Evolutionary conservation across 2,888 invertebrate species (phyloP).

Genomic region (Phrixothrix hirtus): DNA sequence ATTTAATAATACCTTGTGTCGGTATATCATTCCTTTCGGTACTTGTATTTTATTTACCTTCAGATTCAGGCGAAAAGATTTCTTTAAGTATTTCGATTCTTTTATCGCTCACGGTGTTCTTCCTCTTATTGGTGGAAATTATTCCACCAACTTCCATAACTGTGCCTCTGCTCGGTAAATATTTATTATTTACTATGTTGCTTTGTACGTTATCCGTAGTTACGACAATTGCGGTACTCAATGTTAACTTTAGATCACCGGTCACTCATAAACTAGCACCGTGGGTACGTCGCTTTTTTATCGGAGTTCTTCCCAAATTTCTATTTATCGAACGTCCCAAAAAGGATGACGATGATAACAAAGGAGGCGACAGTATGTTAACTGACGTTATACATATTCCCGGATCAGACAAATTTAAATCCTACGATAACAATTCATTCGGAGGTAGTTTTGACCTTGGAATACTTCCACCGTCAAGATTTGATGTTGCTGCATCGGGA

Average conservation of each 20-base stretch:
- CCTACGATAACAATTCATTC: constrained; percentile 65
- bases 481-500: constrained; percentile 69
- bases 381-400: constrained; percentile 75
- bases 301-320: constrained; percentile 82
- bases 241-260: constrained; percentile 90
- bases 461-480: constrained; percentile 57
- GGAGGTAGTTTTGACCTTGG: constrained; percentile 58
- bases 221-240: constrained; percentile 90
- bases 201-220: constrained; percentile 91
- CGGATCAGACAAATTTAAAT: constrained; percentile 67
- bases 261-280: constrained; percentile 91
- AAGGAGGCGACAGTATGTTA: constrained; percentile 60
- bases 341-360: constrained; percentile 69
- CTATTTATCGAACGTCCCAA: constrained; percentile 87
- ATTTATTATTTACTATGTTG: constrained; percentile 93
- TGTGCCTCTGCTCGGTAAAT: constrained; percentile 88
- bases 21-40: constrained; percentile 96
- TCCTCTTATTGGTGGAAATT: constrained; percentile 89
- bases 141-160: constrained; percentile 93
- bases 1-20: constrained; percentile 95
- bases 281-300: constrained; percentile 83
- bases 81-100: constrained; percentile 94
- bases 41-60: constrained; percentile 95
- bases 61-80: constrained; percentile 97
- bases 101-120: constrained; percentile 91